Base-by-base conservation (phyloP, 2,113 vertebrate genomes). In the Laterallus jamaicensis region DNA sequence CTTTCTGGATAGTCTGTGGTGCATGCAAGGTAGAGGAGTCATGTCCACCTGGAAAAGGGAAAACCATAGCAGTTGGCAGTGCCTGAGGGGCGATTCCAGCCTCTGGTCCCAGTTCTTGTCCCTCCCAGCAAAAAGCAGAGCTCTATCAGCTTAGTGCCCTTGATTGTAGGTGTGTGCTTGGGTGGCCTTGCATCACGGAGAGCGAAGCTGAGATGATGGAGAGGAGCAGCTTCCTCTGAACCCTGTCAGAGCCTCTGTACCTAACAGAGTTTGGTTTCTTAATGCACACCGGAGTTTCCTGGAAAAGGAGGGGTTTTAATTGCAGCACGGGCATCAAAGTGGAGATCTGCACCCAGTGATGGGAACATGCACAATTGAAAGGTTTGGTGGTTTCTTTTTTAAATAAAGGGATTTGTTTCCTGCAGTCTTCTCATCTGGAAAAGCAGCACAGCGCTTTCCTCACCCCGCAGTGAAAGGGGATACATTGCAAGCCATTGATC, bases 231-330 rank as follows among this genome's bases (percentile, higher is more conserved):
- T 15, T 25, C 6, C 2, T 62, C 12, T 40, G 66, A 7, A 25
- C 18, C 39, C 49, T 87, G 71, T 71, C 50, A 50, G 1, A 25
- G 16, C 18, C 20, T 6, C 68, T 31, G 19, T 8, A 5, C 18
- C 4, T 47, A 15, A 4, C 12, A 54, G 56, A 60, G 9, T 44
- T 50, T 73, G 71, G 15, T 49, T 71, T 59, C 76, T 35, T 10
- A 12, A 15, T 10, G 11, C 31, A 4, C 21, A 0, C 12, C 0
- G 0, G 35, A 24, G 44, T 32, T 64, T 28, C 42, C 71, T 88
- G 83, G 70, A 16, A 52, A 70, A 78, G 50, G 49, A 49, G 4
- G 22, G n/a, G 32, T 69, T n/a, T 49, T 54, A 47, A 5, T 73
- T 4, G 14, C 52, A 35, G 26, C n/a, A 6, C 39, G 13, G 78